Evolutionary conservation across 2,888 invertebrate species (phyloP).

Genomic region (Fabriciana adippe): DNA sequence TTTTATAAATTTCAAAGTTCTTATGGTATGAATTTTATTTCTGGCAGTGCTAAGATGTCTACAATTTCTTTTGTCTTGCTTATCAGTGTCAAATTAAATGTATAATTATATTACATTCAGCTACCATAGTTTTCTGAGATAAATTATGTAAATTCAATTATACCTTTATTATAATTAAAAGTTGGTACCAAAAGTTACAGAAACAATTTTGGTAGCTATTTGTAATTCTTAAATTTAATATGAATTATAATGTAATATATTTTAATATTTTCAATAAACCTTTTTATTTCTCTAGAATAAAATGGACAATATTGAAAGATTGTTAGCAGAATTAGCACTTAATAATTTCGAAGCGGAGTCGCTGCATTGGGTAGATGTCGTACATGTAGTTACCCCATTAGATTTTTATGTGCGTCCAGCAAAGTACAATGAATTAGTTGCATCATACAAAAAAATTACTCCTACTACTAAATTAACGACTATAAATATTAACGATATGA

Average conservation of each 20-base stretch:
- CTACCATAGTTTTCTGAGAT: conserved; percentile 1
- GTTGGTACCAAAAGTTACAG: background rate
- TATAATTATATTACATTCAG: conserved; percentile 15
- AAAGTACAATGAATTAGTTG: conserved; percentile 18
- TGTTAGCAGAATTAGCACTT: conserved; percentile 22
- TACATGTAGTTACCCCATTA: conserved; percentile 44
- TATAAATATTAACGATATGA: conserved; percentile 17
- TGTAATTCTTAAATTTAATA: conserved; percentile 2
- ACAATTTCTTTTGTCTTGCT: conserved; percentile 7
- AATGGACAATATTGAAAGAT: conserved; percentile 28
- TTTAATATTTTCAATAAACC: conserved; percentile 1
- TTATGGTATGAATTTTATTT: conserved; percentile 1
- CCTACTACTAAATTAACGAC: conserved; percentile 10
- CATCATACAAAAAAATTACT: conserved; percentile 1
- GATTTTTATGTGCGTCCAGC: conserved; percentile 45
- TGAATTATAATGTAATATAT: background rate
- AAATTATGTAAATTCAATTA: background rate
- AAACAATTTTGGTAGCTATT: conserved; percentile 7
- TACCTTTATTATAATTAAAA: background rate
- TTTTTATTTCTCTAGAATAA: conserved; percentile 22
- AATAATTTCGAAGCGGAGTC: conserved; percentile 28
- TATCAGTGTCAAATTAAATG: conserved; percentile 9
- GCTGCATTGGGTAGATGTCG: conserved; percentile 44
- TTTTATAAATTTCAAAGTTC: background rate
- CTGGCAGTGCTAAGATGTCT: background rate